These are phyloP conservation scores for Phrynocephalus vlangalii DNA, from an alignment of 2,797 vertebrate genomes.

Conservation along the genomic window DNA sequence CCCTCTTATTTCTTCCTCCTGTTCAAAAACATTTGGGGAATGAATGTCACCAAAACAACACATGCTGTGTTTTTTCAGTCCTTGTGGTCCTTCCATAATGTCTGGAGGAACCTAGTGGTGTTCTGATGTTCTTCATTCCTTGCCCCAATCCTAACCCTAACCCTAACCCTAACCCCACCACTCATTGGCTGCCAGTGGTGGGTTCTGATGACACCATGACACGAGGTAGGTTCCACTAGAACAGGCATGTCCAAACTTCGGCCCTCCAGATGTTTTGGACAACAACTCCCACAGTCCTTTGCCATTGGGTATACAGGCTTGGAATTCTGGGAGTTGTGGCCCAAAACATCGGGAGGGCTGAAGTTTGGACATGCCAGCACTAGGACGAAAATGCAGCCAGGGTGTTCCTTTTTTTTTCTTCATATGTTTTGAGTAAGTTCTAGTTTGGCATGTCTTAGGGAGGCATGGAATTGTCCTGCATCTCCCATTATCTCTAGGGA, in stretches of 20 bases:
- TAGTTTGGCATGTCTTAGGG: neutral
- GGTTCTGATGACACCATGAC: neutral
- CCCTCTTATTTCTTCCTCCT: neutral
- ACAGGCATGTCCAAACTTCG: too few relatives aligned
- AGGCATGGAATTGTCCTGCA: neutral
- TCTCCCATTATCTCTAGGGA: neutral
- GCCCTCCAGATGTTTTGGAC: too few relatives aligned
- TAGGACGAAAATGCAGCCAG: neutral
- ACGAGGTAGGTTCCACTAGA: neutral
- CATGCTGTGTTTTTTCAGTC: neutral
- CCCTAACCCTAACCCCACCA: neutral
- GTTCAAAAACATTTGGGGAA: neutral
- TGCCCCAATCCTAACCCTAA: too few relatives aligned
- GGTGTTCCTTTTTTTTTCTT: too few relatives aligned
- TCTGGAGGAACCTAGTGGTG: neutral
- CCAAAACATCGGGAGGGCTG: too few relatives aligned
- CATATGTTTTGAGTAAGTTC: neutral
- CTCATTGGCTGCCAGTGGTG: neutral
- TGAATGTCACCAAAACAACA: too few relatives aligned
- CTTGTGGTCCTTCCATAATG: neutral
- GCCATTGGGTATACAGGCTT: too few relatives aligned
- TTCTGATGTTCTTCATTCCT: neutral
- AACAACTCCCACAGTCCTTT: too few relatives aligned
- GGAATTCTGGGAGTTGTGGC: too few relatives aligned
- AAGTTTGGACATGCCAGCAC: too few relatives aligned